These are phyloP conservation scores for Dissostichus mawsoni DNA, from an alignment of 2,113 vertebrate genomes.

Conservation along the genomic window DNA sequence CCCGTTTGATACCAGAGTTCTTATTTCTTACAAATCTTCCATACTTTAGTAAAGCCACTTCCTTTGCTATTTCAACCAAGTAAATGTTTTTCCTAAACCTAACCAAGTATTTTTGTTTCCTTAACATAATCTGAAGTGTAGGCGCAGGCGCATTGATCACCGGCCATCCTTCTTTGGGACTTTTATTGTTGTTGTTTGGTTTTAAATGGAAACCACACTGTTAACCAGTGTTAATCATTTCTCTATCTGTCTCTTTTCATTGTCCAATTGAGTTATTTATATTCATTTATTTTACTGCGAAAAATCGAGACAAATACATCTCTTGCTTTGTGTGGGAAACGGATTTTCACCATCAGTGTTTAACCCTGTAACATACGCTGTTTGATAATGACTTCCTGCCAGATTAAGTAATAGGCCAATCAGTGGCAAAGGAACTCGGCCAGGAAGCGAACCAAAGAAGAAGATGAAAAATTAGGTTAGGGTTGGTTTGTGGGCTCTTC, in stretches of 20 bases:
- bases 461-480: conserved; percentile 45
- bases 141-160: background rate
- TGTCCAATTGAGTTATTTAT: conserved; percentile 10
- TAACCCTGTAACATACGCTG: conserved; percentile 47
- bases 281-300: background rate
- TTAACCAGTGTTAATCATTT: conserved; percentile 7
- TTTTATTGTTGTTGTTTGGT: background rate
- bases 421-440: conserved; percentile 62
- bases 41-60: background rate
- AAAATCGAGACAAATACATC: too few species aligned
- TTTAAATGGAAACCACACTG: background rate
- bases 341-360: conserved; percentile 60
- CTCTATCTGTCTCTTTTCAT: background rate
- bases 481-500: conserved; percentile 48
- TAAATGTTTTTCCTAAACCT: background rate
- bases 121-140: background rate
- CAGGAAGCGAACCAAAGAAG: conserved; percentile 49
- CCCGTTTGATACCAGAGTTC: background rate
- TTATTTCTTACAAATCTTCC: background rate
- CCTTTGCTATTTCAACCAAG: background rate
- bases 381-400: conserved; percentile 67
- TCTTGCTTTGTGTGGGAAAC: conserved; percentile 46
- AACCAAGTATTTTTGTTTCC: background rate
- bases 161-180: background rate
- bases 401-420: conserved; percentile 75